phyloP scores from a whole-genome alignment of 1,140 invertebrate genomes.

The Steinernema khuongi region DNA sequence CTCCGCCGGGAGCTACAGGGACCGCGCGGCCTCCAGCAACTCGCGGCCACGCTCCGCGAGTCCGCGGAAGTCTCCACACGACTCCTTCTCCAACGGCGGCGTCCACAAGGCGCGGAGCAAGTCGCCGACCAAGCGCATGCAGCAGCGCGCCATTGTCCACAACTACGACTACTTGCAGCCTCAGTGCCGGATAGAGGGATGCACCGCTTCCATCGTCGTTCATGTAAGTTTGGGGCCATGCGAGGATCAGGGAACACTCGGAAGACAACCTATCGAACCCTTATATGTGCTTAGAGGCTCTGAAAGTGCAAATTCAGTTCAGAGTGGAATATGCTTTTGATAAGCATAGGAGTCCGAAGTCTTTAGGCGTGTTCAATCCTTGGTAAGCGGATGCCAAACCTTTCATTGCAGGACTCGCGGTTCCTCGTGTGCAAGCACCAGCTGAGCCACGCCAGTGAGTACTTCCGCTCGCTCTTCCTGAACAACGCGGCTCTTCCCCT shows the following conservation, averaged over 20 bases:
- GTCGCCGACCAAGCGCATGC: constrained; percentile 27
- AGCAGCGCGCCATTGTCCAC: constrained; percentile 21
- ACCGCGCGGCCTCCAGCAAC: background rate
- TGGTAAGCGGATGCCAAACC: constrained; percentile 4
- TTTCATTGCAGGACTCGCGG: constrained; percentile 43
- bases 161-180: constrained; percentile 52
- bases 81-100: background rate
- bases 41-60: background rate
- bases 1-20: background rate
- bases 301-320: too few relatives aligned
- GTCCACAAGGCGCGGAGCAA: constrained; percentile 19
- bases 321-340: too few relatives aligned
- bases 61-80: background rate
- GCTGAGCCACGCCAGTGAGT: constrained; percentile 54
- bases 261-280: too few relatives aligned
- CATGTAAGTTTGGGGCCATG: constrained; percentile 52
- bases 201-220: constrained; percentile 52
- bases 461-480: constrained; percentile 53
- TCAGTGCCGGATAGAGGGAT: constrained; percentile 54
- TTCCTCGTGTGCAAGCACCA: constrained; percentile 58
- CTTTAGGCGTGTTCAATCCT: too few relatives aligned
- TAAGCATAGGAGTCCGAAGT: too few relatives aligned
- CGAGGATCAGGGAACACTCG: too few relatives aligned
- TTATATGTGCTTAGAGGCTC: too few relatives aligned
- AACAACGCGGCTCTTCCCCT: constrained; percentile 46